Evolutionary conservation across 2,113 vertebrate species (phyloP).

Genomic region (Otocyon megalotis): DNA sequence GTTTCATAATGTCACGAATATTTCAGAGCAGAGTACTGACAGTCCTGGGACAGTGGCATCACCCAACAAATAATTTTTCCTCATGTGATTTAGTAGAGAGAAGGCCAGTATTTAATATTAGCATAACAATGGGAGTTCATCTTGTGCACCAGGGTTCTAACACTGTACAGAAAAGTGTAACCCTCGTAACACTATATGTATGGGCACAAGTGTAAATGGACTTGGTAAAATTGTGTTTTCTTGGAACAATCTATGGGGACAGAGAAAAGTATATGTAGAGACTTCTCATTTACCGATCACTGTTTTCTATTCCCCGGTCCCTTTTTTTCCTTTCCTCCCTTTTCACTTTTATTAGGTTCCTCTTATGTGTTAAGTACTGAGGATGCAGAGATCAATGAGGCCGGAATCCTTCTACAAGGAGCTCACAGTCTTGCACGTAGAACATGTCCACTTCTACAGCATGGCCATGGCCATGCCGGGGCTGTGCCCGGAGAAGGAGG

Average conservation of each 20-base stretch:
- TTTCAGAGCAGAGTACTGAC: background rate
- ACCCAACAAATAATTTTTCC: background rate
- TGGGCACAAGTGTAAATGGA: fast-evolving
- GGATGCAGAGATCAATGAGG: background rate
- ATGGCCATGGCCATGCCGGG: background rate
- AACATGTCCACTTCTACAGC: background rate
- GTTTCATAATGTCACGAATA: background rate
- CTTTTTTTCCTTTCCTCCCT: background rate
- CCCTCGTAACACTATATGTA: background rate
- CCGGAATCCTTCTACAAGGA: background rate
- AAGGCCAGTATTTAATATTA: slow-evolving; percentile 12
- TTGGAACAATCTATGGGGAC: background rate
- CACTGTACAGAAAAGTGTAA: background rate
- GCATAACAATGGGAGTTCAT: background rate
- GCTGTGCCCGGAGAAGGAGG: background rate
- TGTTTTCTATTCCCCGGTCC: background rate
- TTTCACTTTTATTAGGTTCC: background rate
- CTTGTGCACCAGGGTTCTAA: background rate
- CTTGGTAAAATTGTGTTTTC: background rate
- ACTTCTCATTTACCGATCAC: background rate
- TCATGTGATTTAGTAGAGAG: background rate
- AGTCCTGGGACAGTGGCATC: background rate
- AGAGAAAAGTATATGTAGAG: background rate
- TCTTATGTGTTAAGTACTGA: background rate
- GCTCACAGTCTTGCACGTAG: background rate